Evolutionary conservation across 1,140 invertebrate genomes (phyloP).

Genomic region (Drosophila orena): DNA sequence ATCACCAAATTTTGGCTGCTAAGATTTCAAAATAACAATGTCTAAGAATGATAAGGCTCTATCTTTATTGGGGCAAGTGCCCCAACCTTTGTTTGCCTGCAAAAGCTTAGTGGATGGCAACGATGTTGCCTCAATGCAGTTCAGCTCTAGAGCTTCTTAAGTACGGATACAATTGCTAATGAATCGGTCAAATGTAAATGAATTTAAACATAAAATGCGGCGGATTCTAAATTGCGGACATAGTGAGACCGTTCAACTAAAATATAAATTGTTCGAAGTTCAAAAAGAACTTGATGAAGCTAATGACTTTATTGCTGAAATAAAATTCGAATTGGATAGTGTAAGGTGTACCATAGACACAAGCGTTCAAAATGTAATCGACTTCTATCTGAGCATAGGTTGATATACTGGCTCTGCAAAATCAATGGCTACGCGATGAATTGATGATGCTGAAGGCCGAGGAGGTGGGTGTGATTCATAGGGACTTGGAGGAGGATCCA

Average conservation of each 20-base stretch:
- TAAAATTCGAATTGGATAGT: constrained; percentile 4
- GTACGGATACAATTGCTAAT: neutral
- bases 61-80: neutral
- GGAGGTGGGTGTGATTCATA: neutral
- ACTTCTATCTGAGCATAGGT: neutral
- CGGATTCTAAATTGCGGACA: neutral
- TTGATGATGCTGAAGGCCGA: neutral
- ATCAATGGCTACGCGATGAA: constrained; percentile 11
- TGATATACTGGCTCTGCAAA: neutral
- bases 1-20: neutral
- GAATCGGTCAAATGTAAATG: neutral
- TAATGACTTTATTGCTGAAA: neutral
- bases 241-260: neutral
- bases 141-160: too few species aligned
- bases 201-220: neutral
- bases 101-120: neutral
- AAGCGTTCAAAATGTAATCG: neutral
- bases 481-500: neutral
- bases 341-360: neutral
- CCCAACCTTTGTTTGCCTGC: neutral
- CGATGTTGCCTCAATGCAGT: neutral
- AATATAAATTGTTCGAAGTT: neutral
- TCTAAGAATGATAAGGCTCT: neutral
- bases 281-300: constrained; percentile 1
- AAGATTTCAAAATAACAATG: neutral